Percentiles rank a stretch among this genome's conserved stretches.
Evolutionary conservation across 2,113 vertebrate species (phyloP).

Genomic region (Paracanthobrama guichenoti): DNA sequence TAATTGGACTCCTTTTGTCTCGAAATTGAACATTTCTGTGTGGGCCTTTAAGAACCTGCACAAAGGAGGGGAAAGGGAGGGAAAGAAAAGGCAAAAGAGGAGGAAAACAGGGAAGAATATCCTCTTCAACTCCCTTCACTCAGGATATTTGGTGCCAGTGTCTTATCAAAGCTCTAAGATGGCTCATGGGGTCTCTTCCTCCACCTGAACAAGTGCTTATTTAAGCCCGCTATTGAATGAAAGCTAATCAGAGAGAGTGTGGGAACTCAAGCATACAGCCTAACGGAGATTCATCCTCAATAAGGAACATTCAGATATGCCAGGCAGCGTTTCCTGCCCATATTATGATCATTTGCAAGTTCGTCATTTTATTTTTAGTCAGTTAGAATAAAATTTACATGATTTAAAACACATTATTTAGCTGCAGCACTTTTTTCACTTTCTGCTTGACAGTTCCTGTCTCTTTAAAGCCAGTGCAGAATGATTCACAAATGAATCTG

Average conservation of each 20-base stretch:
- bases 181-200: constrained; percentile 39
- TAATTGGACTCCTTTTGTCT: constrained; percentile 62
- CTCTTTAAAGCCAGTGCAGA: background rate
- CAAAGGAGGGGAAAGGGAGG: constrained; percentile 49
- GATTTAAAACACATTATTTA: no score
- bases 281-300: constrained; percentile 14
- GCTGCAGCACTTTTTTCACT: no score
- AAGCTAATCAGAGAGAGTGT: constrained; percentile 40
- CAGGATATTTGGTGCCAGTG: constrained; percentile 40
- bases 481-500: background rate
- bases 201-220: constrained; percentile 47
- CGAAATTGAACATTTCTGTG: constrained; percentile 57
- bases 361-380: no score
- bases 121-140: constrained; percentile 46
- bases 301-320: background rate
- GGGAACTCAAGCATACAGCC: constrained; percentile 36
- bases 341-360: no score
- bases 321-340: background rate
- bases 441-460: no score
- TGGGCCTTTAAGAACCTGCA: constrained; percentile 46
- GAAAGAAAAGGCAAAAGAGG: constrained; percentile 27
- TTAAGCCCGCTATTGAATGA: constrained; percentile 37
- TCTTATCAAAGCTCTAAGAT: constrained; percentile 40
- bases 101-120: constrained; percentile 32
- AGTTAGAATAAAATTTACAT: no score